phyloP scores from a whole-genome alignment of 2,797 vertebrate species.

The Tauraco hartlaubi region DNA sequence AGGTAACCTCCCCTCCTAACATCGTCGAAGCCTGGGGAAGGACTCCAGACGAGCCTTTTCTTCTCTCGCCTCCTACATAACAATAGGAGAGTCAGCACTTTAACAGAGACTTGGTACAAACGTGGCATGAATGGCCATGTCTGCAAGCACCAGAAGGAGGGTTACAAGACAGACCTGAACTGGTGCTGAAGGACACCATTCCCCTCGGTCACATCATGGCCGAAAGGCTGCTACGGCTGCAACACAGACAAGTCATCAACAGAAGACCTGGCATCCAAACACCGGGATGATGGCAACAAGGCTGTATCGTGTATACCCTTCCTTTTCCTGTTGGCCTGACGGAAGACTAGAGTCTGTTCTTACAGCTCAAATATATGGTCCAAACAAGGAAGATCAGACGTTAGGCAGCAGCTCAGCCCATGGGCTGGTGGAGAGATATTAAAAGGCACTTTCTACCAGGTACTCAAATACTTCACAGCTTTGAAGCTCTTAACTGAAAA shows the following conservation, averaged over 20 bases:
- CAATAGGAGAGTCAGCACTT: neutral
- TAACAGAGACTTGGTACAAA: neutral
- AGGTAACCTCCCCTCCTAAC: neutral
- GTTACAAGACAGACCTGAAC: neutral
- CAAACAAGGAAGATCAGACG: neutral
- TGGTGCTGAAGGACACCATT: neutral
- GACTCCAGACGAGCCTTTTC: neutral
- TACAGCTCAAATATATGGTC: neutral
- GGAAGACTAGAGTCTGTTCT: neutral
- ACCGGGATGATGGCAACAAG: neutral
- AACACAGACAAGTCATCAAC: neutral
- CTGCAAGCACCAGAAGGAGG: neutral
- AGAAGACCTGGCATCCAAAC: neutral
- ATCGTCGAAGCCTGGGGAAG: neutral
- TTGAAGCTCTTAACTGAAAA: neutral
- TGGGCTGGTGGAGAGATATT: neutral
- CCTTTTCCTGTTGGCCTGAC: neutral
- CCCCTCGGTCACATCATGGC: neutral
- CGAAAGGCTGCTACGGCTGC: accelerated
- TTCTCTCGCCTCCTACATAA: neutral
- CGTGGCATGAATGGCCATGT: neutral
- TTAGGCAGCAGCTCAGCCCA: neutral
- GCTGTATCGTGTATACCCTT: accelerated
- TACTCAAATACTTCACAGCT: neutral
- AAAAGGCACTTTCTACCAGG: neutral